Evolutionary conservation across 2,888 invertebrate species (phyloP).

Genomic region (Beris chalybata): DNA sequence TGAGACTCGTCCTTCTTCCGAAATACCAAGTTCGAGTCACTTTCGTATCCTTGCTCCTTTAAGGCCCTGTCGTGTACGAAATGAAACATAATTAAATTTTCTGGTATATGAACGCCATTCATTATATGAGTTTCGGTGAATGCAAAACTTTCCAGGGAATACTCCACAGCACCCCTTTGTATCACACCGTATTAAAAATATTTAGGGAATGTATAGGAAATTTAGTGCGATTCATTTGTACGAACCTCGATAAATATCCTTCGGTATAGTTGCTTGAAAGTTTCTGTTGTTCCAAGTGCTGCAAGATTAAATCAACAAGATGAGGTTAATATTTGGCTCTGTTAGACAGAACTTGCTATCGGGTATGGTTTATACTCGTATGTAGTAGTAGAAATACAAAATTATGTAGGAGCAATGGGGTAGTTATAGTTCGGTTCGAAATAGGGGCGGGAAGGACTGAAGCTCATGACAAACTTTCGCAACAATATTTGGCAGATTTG

Average conservation of each 20-base stretch:
- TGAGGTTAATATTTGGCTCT: slow-evolving; percentile 3
- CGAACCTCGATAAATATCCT: slow-evolving; percentile 82
- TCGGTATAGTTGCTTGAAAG: slow-evolving; percentile 66
- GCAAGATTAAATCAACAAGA: slow-evolving; percentile 46
- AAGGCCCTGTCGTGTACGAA: slow-evolving; percentile 64
- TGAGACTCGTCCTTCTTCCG: slow-evolving; percentile 71
- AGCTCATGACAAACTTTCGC: slow-evolving; percentile 14
- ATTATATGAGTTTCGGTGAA: too few species aligned
- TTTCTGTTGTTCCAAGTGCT: slow-evolving; percentile 75
- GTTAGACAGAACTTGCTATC: too few species aligned
- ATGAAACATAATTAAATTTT: too few species aligned
- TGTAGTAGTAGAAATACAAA: too few species aligned
- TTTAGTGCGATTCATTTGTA: slow-evolving; percentile 39
- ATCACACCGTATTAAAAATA: too few species aligned
- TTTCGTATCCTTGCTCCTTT: slow-evolving; percentile 89
- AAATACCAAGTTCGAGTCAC: slow-evolving; percentile 86
- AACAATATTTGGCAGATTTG: slow-evolving; percentile 22
- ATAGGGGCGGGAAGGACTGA: not conserved
- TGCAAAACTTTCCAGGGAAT: too few species aligned
- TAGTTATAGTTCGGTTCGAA: too few species aligned
- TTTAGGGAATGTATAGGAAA: slow-evolving; percentile 4
- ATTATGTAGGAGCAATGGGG: too few species aligned
- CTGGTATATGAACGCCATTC: too few species aligned
- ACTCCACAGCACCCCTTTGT: too few species aligned
- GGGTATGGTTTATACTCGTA: too few species aligned